Base-by-base conservation (phyloP, 2,797 vertebrate species). In the Silurus lanzhouensis region DNA sequence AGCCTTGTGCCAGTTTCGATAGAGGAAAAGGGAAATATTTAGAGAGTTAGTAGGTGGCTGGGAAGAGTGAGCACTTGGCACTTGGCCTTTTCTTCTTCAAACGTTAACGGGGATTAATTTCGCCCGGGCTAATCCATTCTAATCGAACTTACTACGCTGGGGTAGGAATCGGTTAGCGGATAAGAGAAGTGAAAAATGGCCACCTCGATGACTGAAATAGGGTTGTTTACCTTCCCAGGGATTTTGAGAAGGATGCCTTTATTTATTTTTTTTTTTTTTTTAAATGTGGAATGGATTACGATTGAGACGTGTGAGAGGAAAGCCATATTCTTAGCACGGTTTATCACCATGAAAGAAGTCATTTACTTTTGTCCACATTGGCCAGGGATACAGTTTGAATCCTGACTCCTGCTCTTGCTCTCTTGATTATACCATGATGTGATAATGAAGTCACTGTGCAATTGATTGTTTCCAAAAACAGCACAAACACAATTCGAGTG, bases 141-240 rank as follows among this genome's bases (percentile, higher is more conserved):
- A 93, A 95, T 95, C 93, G 93, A 93, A 89, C 89, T 91, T 86
- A 88, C 91, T 86, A 91, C 89, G 88, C 89, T 92, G 93, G 90
- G 89, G 92, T 91, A 92, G 94, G 88, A 91, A 87, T 93, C 93
- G 91, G 94, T 95, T 94, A 95, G 93, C 89, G 92, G 93, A 92
- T 92, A 93, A 92, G 91, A 88, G 87, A 86, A 76, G 82, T 27
- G 14, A 82, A 71, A 81, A 55, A 81, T 31, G 46, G 46, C 25
- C 78, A 48, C 61, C 58, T 78, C 7, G 10, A 66, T 66, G 44
- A 19, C 14, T 60, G 44, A n/a, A 58, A 31, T 48, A 64, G 75
- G 1, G n/a, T 38, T 78, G 57, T 78, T 78, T 61, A 61, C 57
- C 12, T 61, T 78, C 76, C 61, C 76, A 44, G 31, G 57, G 75